Conservation (phyloP, 2,113 vertebrate genomes). For the Vulpes ferrilata region DNA sequence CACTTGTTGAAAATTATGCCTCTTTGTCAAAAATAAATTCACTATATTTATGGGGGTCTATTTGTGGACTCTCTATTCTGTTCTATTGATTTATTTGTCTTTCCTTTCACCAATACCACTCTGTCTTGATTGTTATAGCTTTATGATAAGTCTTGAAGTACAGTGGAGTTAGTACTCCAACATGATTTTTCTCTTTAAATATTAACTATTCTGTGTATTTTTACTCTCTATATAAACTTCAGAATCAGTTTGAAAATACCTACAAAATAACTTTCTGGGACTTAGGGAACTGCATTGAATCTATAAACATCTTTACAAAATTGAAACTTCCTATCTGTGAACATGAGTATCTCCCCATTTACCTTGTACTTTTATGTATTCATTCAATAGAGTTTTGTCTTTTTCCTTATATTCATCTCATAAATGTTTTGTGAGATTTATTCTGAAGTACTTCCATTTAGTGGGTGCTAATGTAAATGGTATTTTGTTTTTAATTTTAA, state of each 20-base stretch:
- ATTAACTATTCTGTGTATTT: not conserved
- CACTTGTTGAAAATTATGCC: not conserved
- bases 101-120: not conserved
- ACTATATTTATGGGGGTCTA: not conserved
- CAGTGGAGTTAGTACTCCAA: not conserved
- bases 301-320: not conserved
- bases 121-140: not conserved
- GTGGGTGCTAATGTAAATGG: not conserved
- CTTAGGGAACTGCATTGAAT: not conserved
- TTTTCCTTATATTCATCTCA: not conserved
- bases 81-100: not conserved
- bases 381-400: not conserved
- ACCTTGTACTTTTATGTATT: not conserved
- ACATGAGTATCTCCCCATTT: not conserved
- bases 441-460: not conserved
- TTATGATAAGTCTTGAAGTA: not conserved
- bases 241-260: not conserved
- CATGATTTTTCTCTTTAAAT: not conserved
- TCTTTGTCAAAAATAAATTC: not conserved
- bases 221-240: not conserved
- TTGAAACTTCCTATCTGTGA: not conserved
- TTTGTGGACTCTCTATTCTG: not conserved
- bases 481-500: not conserved
- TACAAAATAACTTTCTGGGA: not conserved
- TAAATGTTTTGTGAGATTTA: not conserved